Evolutionary conservation across 2,888 invertebrate genomes (phyloP), one percentile per base, ranked within the genome.

Genomic region (Cataglyphis cursor): DNA sequence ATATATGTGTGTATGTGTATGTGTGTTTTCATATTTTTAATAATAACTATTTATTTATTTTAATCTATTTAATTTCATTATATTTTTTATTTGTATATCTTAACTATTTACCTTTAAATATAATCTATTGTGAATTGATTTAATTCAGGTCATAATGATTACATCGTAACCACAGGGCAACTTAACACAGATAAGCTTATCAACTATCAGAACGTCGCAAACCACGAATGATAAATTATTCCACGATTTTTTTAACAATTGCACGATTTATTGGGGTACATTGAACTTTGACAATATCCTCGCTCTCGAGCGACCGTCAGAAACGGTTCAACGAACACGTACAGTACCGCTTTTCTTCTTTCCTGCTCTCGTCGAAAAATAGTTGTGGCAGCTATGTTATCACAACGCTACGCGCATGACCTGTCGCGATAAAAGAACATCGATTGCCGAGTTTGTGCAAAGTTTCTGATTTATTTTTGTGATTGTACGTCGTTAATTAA

Each of bases 401-500:
- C 24, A 57, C 21, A 18, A 41, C 4, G 70, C 59, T 59, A 48
- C 18, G 78, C 70, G 78, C 72, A 70, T 70, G 78, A 80, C 57
- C 8, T 18, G 15, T 1, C 31, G 35, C 24, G 70, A 80, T 80
- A 70, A 80, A 80, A 80, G 59, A 78, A 59, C 72, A 70, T 70
- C 59, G 72, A 70, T 80, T 80, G 44, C 31, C 41, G 28, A 78
- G 41, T 66, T 78, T 70, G 70, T 41, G 57, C 28, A 38, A 59
- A 70, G 59, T 70, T 59, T 35, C 44, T 2, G 70, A 59, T 61
- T 18, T 28, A 59, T 70, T 35, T 61, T 28, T 15, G 24, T 51
- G 24, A 59, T 78, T 35, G 41, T 48, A 41, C 28, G 66, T 8
- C 28, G 57, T 44, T 78, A 59, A 70, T 80, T 80, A 70, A 70